Percentiles rank a stretch among this genome's conserved stretches.
These are phyloP conservation scores for Brienomyrus longianalis DNA, from an alignment of 2,113 vertebrate species.

Conservation along the genomic window DNA sequence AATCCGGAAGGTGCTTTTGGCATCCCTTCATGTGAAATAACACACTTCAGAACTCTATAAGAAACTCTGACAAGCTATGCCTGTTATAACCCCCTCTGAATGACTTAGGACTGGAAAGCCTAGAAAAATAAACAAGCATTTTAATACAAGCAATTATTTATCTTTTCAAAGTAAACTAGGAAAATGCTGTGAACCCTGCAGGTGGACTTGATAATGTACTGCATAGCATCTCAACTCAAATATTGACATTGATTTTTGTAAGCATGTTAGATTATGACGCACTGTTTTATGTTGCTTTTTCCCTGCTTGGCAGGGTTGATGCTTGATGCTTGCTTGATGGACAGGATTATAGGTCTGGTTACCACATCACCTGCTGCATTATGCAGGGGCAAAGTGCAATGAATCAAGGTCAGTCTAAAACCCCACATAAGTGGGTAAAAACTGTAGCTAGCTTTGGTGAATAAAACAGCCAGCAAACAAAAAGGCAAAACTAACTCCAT, in stretches of 20 bases:
- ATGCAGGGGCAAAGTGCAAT: not conserved
- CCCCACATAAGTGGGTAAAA: not conserved
- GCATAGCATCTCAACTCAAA: not conserved
- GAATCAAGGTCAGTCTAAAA: not conserved
- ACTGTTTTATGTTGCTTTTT: not conserved
- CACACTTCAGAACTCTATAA: not conserved
- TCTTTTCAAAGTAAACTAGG: not conserved
- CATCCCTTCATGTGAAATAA: not conserved
- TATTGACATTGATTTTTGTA: not conserved
- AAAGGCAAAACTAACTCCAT: not conserved
- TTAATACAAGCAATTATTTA: not conserved
- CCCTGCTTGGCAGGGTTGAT: not conserved
- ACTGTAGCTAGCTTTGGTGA: not conserved
- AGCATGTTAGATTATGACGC: not conserved
- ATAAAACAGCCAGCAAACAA: not conserved
- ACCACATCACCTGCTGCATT: not conserved
- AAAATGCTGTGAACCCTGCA: not conserved
- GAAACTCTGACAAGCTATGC: not conserved
- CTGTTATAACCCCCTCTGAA: not conserved
- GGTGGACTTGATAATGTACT: not conserved
- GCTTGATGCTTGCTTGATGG: not conserved
- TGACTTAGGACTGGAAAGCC: not conserved
- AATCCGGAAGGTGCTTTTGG: not conserved
- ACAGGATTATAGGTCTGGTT: not conserved
- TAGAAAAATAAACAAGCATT: not conserved